phyloP scores from a whole-genome alignment of 2,113 vertebrate genomes.

The Chionis minor region DNA sequence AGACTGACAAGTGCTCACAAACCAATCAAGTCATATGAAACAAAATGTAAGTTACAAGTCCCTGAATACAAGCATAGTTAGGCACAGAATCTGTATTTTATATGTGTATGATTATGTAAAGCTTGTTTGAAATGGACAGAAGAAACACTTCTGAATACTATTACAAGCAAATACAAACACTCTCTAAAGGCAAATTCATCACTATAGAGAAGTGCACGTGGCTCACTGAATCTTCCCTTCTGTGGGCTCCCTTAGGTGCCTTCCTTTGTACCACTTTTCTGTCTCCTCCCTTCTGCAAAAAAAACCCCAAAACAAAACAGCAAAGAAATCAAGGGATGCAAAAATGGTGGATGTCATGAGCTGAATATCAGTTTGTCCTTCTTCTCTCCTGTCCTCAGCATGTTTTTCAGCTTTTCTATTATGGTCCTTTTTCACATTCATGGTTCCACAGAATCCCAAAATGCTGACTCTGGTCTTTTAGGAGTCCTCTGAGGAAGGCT shows the following conservation, averaged over 20 bases:
- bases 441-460: background rate
- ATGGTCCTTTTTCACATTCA: background rate
- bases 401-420: background rate
- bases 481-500: background rate
- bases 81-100: background rate
- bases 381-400: background rate
- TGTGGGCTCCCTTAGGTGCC: background rate
- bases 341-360: background rate
- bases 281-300: background rate
- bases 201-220: background rate
- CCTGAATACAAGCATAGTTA: background rate
- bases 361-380: background rate
- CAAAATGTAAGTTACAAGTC: background rate
- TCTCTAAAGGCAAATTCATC: background rate
- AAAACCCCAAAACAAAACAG: background rate
- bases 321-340: background rate
- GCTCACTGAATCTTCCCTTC: background rate
- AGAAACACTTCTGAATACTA: background rate
- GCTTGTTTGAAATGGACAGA: background rate
- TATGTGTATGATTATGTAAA: background rate
- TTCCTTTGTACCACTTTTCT: background rate
- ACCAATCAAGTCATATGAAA: background rate
- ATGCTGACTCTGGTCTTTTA: background rate
- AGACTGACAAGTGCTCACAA: background rate
- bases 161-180: background rate